Percentiles rank a stretch among this genome's conserved stretches.
Conservation (phyloP, 1,140 invertebrate species). For the Drosophila tristis region DNA sequence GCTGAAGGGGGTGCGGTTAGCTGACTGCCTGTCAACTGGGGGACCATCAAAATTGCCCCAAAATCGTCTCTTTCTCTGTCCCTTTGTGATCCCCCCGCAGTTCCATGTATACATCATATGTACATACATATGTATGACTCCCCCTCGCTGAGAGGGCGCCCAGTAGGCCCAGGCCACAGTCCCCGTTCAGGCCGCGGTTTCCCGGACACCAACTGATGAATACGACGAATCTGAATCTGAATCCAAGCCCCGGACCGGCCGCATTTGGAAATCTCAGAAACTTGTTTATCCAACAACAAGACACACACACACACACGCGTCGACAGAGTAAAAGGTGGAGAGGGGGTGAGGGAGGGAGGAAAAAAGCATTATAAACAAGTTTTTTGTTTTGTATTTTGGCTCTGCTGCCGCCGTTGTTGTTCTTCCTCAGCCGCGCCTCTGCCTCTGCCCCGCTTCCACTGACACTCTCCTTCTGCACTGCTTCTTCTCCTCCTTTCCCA, state of each 20-base stretch:
- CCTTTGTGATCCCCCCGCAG: conserved; percentile 47
- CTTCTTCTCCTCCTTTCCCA: conserved; percentile 19
- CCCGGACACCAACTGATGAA: conserved; percentile 15
- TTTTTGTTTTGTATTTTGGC: conserved; percentile 67
- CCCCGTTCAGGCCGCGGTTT: conserved; percentile 6
- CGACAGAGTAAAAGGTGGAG: not conserved
- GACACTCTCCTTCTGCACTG: conserved; percentile 17
- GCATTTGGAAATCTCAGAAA: conserved; percentile 80
- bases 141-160: conserved; percentile 27
- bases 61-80: conserved; percentile 37
- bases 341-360: conserved; percentile 2
- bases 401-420: conserved; percentile 38
- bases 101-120: conserved; percentile 29
- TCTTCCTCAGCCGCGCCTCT: conserved; percentile 31
- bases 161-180: conserved; percentile 7
- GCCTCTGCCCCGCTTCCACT: conserved; percentile 7
- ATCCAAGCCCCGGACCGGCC: conserved; percentile 62
- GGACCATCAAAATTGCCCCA: conserved; percentile 7
- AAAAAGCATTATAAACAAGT: conserved; percentile 71
- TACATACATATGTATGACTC: conserved; percentile 27
- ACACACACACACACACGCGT: not conserved
- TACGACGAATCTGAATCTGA: conserved; percentile 18
- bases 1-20: not conserved
- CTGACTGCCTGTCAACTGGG: conserved; percentile 39
- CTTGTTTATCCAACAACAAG: conserved; percentile 73